Evolutionary conservation across 2,888 invertebrate species (phyloP), one percentile per base, ranked within the genome.

Genomic region (Acanthosoma haemorrhoidale): DNA sequence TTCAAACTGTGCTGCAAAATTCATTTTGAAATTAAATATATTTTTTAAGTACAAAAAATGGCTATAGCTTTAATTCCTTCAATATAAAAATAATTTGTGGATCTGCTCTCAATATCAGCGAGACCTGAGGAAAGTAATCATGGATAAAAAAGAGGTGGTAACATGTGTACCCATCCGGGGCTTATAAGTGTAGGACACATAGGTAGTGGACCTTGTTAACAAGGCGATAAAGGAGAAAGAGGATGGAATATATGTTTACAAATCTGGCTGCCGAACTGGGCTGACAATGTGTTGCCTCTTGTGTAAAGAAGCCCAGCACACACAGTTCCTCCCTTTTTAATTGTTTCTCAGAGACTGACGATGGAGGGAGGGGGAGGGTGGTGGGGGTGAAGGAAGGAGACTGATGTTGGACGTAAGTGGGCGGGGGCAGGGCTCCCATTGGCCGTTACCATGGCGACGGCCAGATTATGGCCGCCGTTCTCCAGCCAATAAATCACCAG

Each of bases 361-460:
- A 43, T 32, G 34, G 57, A 51, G 57, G 16, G 31, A 16, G 51
- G 51, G 13, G 21, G 32, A n/a, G 67, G 51, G 34, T 18, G 67
- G 34, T 51, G 32, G 67, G 38, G 41, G 51, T 25, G 51, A 51
- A 39, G 67, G 67, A 15, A 51, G 43, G 60, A 34, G 60, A 60
- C 60, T 34, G 60, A 60, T 60, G 60, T 32, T 34, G 43, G 41
- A 29, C 25, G 66, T 39, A 41, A 32, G 31, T 34, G 61, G 69
- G 69, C 39, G 43, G 16, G 41, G 58, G 18, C 60, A 38, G 31
- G 39, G n/a, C 21, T 18, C 61, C 38, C 59, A 69, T 69, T 69
- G 69, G 69, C 59, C 38, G 69, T 60, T 58, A 32, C 59, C 69
- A 69, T 69, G 69, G 61, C 59, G 32, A 69, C 59, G 43, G 25